Base-by-base conservation (phyloP, 2,797 vertebrate genomes). In the Anguilla pacifica region DNA sequence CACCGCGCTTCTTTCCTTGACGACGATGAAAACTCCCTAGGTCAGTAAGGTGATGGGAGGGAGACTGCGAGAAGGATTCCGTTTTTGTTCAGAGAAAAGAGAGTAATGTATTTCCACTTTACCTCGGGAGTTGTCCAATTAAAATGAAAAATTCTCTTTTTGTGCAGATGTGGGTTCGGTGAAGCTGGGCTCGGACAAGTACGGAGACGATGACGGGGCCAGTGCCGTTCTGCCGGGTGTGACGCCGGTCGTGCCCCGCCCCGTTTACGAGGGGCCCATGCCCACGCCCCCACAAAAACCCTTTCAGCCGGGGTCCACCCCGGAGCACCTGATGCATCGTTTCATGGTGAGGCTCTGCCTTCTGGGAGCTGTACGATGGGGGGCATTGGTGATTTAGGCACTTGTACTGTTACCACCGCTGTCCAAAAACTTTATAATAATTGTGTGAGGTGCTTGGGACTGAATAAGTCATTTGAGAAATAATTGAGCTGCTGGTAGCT, bases 291-390 rank as follows among this genome's bases (percentile, higher is more conserved):
- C 86, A 19, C 98, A 99, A 92, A 99, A 97, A 89, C 96, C 98
- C 0, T 99, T 99, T 89, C 98, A 99, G 91, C 89, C 99, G 0
- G 97, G 97, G 57, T 98, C 98, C 91, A 99, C 98, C 0, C 98
- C 98, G 0, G 88, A 90, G 0, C 97, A 99, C 61, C 98, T 99
- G 90, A 97, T 95, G 25, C 98, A 99, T 92, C 96, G 98, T 86
- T 99, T 99, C 93, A 98, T 99, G 98, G 98, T 98, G 94, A 93
- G 92, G 17, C 19, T 7, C 31, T 25, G 55, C 15, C 51, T 43
- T 31, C 39, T 39, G 46, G 22, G 43, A 2, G 43, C 13, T 82
- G 79, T 15, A 17, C 5, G 19, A 51, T 7, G 46, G 9, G 53
- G 35, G 51, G 22, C 46, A 28, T 51, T 11, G 31, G n/a, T 84